A percentile compares a stretch with the other conserved stretches of the same genome.
Conservation (phyloP, 2,888 invertebrate species). For the Hirudinaria manillensis region DNA sequence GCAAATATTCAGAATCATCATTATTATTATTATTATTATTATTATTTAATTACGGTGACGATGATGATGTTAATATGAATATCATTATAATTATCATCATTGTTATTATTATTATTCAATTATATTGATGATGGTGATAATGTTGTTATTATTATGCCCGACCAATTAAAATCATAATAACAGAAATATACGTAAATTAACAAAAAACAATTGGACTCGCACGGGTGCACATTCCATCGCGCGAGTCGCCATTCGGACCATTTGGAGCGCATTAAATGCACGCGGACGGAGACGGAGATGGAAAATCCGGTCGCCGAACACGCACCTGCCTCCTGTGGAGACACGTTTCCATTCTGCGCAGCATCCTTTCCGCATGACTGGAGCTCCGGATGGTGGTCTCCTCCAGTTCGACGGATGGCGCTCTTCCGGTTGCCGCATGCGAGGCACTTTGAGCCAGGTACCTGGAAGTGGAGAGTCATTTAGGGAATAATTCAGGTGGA, state of each 20-base stretch:
- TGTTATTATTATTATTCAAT: no score
- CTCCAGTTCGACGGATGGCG: not conserved
- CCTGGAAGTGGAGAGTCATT: slow-evolving; percentile 2
- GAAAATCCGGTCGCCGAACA: not conserved
- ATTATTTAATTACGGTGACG: no score
- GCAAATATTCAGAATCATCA: no score
- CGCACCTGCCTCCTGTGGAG: slow-evolving; percentile 28
- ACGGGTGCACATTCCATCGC: not conserved
- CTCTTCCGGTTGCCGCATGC: not conserved
- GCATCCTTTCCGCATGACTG: slow-evolving; percentile 24
- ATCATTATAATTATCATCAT: no score
- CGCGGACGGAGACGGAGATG: no score
- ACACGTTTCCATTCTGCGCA: slow-evolving; percentile 27
- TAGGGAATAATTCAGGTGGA: no score
- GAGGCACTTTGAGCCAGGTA: slow-evolving; percentile 1
- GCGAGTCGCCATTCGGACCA: not conserved
- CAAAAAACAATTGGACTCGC: not conserved
- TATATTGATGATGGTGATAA: not conserved
- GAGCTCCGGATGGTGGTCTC: not conserved
- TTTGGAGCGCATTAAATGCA: not conserved
- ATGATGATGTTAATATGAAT: no score
- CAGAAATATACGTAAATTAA: not conserved
- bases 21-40: no score
- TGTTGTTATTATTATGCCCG: not conserved
- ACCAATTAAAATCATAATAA: not conserved